A percentile compares a stretch with the other conserved stretches of the same genome.
Conservation (phyloP, 2,888 invertebrate species). For the Tiphia femorata region DNA sequence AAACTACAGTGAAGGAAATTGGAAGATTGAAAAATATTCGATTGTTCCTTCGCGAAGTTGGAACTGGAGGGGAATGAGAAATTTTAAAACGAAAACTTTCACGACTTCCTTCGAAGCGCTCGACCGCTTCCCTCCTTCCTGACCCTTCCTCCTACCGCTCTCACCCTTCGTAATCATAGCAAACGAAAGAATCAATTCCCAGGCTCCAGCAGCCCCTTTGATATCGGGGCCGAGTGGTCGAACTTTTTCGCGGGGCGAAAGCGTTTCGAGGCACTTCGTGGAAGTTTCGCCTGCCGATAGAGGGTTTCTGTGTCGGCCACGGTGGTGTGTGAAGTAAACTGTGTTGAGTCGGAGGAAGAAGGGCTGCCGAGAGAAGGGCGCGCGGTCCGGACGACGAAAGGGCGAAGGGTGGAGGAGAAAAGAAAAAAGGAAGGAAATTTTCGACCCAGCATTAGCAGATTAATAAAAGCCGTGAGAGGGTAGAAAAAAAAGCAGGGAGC, state of each 20-base stretch:
- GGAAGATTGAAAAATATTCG: too few relatives aligned
- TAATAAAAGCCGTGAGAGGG: too few relatives aligned
- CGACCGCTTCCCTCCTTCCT: too few relatives aligned
- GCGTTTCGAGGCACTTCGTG: constrained; percentile 28
- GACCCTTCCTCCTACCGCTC: too few relatives aligned
- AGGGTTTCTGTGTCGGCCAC: constrained; percentile 33
- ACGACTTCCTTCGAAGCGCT: too few relatives aligned
- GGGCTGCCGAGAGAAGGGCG: constrained; percentile 23
- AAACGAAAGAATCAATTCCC: constrained; percentile 22
- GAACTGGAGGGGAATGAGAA: too few relatives aligned
- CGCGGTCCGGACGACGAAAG: too few relatives aligned
- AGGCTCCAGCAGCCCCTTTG: constrained; percentile 18
- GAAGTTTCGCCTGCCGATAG: constrained; percentile 15
- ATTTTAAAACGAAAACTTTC: too few relatives aligned
- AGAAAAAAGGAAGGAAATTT: neutral
- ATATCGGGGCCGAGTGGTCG: constrained; percentile 3
- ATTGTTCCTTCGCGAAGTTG: too few relatives aligned
- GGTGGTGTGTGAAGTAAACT: neutral
- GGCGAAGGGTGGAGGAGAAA: neutral
- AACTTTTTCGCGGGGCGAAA: constrained; percentile 22
- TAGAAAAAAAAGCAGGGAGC: neutral
- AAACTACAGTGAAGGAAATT: too few relatives aligned
- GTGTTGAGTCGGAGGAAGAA: constrained; percentile 17
- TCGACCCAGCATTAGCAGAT: too few relatives aligned
- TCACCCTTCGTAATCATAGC: neutral